phyloP scores from a whole-genome alignment of 2,888 invertebrate species.

The Hirudinaria manillensis region DNA sequence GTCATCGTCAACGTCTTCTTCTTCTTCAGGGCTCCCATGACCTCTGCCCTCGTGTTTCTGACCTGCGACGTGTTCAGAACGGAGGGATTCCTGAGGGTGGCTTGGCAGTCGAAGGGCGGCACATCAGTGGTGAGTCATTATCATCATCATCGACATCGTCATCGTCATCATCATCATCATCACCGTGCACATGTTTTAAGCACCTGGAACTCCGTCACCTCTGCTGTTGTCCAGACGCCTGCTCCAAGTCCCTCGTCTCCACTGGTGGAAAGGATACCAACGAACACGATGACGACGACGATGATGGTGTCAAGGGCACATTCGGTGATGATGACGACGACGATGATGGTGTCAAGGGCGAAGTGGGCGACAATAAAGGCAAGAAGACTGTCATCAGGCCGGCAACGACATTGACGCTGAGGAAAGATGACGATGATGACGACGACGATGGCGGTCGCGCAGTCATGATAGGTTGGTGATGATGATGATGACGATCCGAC shows the following conservation, averaged over 20 bases:
- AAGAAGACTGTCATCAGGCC: neutral
- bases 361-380: neutral
- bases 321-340: neutral
- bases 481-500: neutral
- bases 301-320: neutral
- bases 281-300: neutral
- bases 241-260: neutral
- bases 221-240: slow-evolving; percentile 36
- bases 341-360: neutral
- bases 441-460: neutral
- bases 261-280: neutral
- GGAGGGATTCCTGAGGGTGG: neutral
- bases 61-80: slow-evolving; percentile 1
- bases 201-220: slow-evolving; percentile 32
- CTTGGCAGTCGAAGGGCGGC: neutral
- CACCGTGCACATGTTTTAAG: slow-evolving; percentile 17
- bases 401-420: neutral
- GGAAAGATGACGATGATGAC: too few relatives aligned
- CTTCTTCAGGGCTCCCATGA: neutral
- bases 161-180: slow-evolving; percentile 24
- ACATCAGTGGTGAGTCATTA: neutral
- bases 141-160: slow-evolving; percentile 22
- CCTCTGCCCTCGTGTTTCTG: neutral
- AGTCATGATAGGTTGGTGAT: too few relatives aligned
- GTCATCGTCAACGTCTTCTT: neutral